Evolutionary conservation across 2,113 vertebrate genomes (phyloP), one percentile per base, ranked within the genome.

Genomic region (Pomatostomus ruficeps): DNA sequence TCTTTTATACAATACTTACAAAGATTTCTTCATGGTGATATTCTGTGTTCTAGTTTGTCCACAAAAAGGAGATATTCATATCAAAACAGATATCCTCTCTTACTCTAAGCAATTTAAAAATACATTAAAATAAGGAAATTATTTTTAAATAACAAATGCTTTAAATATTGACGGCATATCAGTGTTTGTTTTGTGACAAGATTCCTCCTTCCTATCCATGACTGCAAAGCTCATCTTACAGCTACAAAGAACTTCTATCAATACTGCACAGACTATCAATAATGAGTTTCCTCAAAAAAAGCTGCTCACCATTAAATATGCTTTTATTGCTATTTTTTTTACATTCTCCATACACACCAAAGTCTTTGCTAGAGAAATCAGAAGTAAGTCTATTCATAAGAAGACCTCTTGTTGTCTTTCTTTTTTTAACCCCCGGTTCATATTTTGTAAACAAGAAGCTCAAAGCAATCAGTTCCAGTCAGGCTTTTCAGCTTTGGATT

Each of bases 381-480:
- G 88, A 95, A 62, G 57, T 48, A 73, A 91, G 78, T 61, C 28
- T 73, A 55, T 73, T 73, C 84, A 68, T 73, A 76, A 83, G 33
- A 80, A 86, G 95, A 65, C 21, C 66, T 89, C 71, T 40, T 83
- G 81, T 25, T 88, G 82, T 88, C 45, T 88, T 71, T 61, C 40
- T 66, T 92, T 81, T 91, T 78, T 87, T 85, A 80, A 85, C 80
- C 55, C 58, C 26, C 80, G 51, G 63, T 74, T 94, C 38, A 0
- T 91, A 97, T 95, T 89, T 91, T 92, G 88, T 95, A 91, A 94
- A 97, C 73, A 94, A 96, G 82, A 95, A 88, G 51, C 82, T 88
- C 59, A 97, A 94, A 88, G 80, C 91, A 97, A 97, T 97, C 95
- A 93, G 94, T 97, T 97, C 92, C 95, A 96, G 87, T 92, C 81